phyloP scores from a whole-genome alignment of 2,888 invertebrate genomes.

The Eumerus sabulonum region DNA sequence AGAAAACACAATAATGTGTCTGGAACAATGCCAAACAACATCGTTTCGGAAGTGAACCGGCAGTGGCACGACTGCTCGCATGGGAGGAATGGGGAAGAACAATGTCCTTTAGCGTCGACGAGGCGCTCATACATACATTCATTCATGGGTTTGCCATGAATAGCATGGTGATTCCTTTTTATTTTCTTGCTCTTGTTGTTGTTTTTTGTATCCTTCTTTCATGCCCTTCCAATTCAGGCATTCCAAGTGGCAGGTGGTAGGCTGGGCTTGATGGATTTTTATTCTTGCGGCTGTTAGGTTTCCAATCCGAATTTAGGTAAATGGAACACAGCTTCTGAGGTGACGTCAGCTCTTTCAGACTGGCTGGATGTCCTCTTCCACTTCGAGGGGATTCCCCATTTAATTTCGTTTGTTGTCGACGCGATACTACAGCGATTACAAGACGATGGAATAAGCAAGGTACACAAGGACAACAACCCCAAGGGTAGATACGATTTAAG shows the following conservation, averaged over 20 bases:
- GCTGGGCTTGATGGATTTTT: background rate
- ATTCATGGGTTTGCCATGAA: constrained; percentile 59
- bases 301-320: background rate
- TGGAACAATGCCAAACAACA: constrained; percentile 68
- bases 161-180: constrained; percentile 50
- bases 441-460: too few species aligned
- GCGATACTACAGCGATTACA: too few species aligned
- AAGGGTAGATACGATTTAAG: too few species aligned
- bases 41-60: constrained; percentile 28
- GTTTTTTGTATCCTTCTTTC: too few species aligned
- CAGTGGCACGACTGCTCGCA: constrained; percentile 50
- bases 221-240: background rate
- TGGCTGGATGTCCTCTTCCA: background rate
- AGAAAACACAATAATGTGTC: constrained; percentile 65
- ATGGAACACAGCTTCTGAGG: background rate
- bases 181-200: constrained; percentile 20
- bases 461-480: too few species aligned
- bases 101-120: constrained; percentile 56
- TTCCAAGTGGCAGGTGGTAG: constrained; percentile 1
- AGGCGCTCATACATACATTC: constrained; percentile 48
- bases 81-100: constrained; percentile 47
- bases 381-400: too few species aligned
- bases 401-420: too few species aligned
- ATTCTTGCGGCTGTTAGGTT: background rate
- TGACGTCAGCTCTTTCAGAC: background rate